Conservation (phyloP, 2,888 invertebrate genomes). For the Dusona sp. region DNA sequence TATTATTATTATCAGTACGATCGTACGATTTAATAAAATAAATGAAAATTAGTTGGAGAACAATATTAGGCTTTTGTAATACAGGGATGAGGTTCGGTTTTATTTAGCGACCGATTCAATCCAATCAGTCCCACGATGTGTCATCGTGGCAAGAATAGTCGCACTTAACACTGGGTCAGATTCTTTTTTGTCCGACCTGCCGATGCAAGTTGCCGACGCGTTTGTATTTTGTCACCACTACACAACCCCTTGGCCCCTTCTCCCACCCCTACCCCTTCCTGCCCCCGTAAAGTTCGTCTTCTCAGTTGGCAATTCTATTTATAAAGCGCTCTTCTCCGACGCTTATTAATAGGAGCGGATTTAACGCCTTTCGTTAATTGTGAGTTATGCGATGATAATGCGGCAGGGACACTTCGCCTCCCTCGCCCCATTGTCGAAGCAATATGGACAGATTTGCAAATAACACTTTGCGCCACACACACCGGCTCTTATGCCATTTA, state of each 20-base stretch:
- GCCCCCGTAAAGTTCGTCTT: constrained; percentile 71
- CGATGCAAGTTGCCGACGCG: constrained; percentile 75
- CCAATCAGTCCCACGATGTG: constrained; percentile 79
- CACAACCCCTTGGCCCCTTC: constrained; percentile 35
- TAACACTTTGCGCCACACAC: constrained; percentile 5
- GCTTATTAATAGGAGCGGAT: constrained; percentile 80
- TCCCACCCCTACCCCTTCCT: constrained; percentile 56
- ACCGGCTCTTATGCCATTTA: background rate
- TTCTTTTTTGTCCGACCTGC: constrained; percentile 76
- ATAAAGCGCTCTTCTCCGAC: constrained; percentile 76
- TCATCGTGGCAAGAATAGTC: constrained; percentile 81
- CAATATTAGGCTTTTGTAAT: constrained; percentile 26
- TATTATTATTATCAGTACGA: too few relatives aligned
- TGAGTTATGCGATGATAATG: constrained; percentile 76
- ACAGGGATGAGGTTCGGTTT: constrained; percentile 68
- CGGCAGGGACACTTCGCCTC: constrained; percentile 27
- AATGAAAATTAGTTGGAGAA: constrained; percentile 18
- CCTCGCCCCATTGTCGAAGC: background rate
- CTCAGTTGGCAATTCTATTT: constrained; percentile 75
- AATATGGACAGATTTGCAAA: constrained; percentile 33
- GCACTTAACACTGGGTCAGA: constrained; percentile 79
- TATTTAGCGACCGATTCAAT: constrained; percentile 72
- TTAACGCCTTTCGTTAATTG: constrained; percentile 79
- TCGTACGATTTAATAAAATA: too few relatives aligned
- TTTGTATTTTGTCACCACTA: constrained; percentile 72